phyloP scores from a whole-genome alignment of 2,888 invertebrate species.

The Apantesis nais region DNA sequence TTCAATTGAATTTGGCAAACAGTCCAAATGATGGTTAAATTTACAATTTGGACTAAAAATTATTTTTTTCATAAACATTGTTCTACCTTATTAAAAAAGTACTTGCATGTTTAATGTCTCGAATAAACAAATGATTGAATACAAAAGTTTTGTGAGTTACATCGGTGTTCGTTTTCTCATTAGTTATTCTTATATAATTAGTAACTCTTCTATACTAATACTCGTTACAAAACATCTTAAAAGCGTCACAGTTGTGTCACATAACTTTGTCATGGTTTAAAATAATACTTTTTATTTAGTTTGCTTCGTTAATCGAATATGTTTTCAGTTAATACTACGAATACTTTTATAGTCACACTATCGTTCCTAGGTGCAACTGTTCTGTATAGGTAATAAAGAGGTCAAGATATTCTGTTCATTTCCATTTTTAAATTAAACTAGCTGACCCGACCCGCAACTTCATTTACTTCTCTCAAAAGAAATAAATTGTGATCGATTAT shows the following conservation, averaged over 20 bases:
- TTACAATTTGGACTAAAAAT: too few species aligned
- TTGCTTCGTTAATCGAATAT: background rate
- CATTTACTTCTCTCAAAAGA: too few species aligned
- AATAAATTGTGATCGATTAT: too few species aligned
- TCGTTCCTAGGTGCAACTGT: background rate
- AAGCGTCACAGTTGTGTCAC: constrained; percentile 7
- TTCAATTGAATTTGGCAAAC: too few species aligned
- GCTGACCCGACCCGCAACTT: too few species aligned
- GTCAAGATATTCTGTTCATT: background rate
- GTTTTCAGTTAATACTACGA: too few species aligned
- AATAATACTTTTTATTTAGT: constrained; percentile 7
- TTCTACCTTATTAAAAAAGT: too few species aligned
- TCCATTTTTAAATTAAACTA: too few species aligned
- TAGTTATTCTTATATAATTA: constrained; percentile 39
- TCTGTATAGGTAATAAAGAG: background rate
- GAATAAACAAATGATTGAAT: background rate
- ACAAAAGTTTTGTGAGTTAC: constrained; percentile 23
- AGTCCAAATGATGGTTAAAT: too few species aligned
- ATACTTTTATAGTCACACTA: too few species aligned
- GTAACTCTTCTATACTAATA: constrained; percentile 34
- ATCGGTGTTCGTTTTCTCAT: constrained; percentile 23
- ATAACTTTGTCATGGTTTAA: constrained; percentile 5
- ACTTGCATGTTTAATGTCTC: background rate
- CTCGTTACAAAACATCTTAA: constrained; percentile 7
- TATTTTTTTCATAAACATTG: too few species aligned